These are phyloP conservation scores for Anaspis maculata DNA, from an alignment of 2,888 invertebrate genomes.

Conservation along the genomic window DNA sequence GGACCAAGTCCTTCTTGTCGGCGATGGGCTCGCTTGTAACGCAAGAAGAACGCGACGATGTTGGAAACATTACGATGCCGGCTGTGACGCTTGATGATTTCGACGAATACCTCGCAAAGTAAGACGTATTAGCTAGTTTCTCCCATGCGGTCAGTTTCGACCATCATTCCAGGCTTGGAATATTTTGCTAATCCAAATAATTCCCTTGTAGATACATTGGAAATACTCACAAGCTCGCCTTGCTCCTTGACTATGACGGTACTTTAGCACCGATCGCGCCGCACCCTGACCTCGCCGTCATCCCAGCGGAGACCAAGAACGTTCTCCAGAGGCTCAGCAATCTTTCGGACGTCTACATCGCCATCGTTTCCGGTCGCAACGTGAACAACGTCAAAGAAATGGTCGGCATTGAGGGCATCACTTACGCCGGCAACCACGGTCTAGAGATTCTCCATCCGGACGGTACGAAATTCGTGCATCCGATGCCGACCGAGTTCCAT, in stretches of 20 bases:
- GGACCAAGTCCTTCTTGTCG: constrained; percentile 82
- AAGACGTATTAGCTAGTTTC: constrained; percentile 42
- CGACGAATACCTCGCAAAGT: constrained; percentile 82
- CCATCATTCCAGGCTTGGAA: background rate
- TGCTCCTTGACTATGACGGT: constrained; percentile 81
- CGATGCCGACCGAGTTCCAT: constrained; percentile 80
- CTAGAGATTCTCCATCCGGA: constrained; percentile 84
- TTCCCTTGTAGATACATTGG: constrained; percentile 64
- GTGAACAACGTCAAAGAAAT: constrained; percentile 82
- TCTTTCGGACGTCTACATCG: constrained; percentile 79
- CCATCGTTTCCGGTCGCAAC: constrained; percentile 78
- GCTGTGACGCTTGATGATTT: constrained; percentile 88
- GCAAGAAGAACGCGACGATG: constrained; percentile 71
- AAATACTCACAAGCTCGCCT: constrained; percentile 73
- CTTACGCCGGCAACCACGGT: constrained; percentile 85
- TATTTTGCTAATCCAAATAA: constrained; percentile 2
- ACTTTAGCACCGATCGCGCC: constrained; percentile 84
- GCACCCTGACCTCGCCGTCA: constrained; percentile 80
- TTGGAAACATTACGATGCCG: constrained; percentile 78
- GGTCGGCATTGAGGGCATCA: constrained; percentile 85
- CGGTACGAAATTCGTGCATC: constrained; percentile 83
- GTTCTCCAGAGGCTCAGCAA: constrained; percentile 75
- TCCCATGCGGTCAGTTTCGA: too few species aligned
- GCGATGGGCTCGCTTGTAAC: constrained; percentile 71
- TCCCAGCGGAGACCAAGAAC: constrained; percentile 77